Percentiles rank a stretch among this genome's conserved stretches.
Conservation (phyloP, 2,797 vertebrate genomes). For the Microctenopoma steveboyesi region DNA sequence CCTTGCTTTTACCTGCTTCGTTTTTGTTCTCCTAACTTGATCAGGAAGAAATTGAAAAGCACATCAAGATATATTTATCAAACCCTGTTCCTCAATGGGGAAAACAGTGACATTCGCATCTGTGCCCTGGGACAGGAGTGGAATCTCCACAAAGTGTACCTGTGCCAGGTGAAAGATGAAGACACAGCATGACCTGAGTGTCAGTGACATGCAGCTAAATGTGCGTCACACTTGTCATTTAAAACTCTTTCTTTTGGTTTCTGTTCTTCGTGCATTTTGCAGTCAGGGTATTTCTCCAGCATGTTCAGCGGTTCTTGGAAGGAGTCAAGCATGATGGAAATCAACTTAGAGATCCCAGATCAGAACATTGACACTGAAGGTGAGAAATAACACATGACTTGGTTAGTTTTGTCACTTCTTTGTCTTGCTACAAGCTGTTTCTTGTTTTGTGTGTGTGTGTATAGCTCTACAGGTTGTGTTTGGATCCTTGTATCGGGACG, state of each 20-base stretch:
- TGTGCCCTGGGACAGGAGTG: conserved; percentile 96
- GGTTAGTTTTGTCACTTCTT: background rate
- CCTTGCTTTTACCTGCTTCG: conserved; percentile 10
- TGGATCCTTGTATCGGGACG: conserved; percentile 96
- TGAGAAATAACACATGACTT: conserved; percentile 63
- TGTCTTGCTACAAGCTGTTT: background rate
- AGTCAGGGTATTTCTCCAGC: conserved; percentile 99
- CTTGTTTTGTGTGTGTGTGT: background rate
- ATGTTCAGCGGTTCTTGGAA: conserved; percentile 99
- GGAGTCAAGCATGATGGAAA: conserved; percentile 94
- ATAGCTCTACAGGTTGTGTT: conserved; percentile 96
- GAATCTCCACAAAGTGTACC: conserved; percentile 97
- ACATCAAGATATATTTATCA: conserved; percentile 98
- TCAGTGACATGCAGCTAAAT: background rate
- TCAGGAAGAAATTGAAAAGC: conserved; percentile 95
- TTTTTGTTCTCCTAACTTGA: conserved; percentile 18
- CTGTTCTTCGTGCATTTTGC: conserved; percentile 17
- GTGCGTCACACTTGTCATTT: background rate
- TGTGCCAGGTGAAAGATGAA: conserved; percentile 89
- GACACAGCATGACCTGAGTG: background rate
- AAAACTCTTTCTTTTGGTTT: background rate
- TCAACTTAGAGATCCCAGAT: conserved; percentile 97
- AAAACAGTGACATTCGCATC: conserved; percentile 97
- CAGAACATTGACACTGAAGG: conserved; percentile 98
- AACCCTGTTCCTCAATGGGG: conserved; percentile 95